Base-by-base conservation (phyloP, 2,113 vertebrate species). In the Glaucidium brasilianum region DNA sequence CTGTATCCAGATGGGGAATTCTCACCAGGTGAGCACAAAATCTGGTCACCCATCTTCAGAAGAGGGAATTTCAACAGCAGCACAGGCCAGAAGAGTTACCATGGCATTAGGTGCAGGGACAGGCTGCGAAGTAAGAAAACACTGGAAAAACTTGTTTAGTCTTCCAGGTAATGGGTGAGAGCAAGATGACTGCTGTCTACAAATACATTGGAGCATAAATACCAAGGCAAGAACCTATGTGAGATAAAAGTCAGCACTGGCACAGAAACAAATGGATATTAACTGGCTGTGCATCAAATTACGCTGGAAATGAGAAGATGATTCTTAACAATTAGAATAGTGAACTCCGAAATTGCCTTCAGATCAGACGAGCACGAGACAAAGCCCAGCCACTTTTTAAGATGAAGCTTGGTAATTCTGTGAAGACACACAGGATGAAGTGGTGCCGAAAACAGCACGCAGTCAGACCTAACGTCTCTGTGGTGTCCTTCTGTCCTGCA, bases 311-410 rank as follows among this genome's bases (percentile, higher is more conserved):
- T 49, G 21, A 81, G 86, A 71, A 74, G 74, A 53, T 35, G 52
- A 85, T 68, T 88, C 81, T 58, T 66, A 29, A 37, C 53, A 88
- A 93, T 85, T 82, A 95, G 53, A 68, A 32, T 1, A 76, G 58
- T 12, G 49, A 90, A 82, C 73, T 79, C 77, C 18, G 58, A 79
- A 93, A 91, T 35, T 3, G 0, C 55, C 62, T 73, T 90, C 67
- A 41, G 37, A 80, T 37, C 56, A 82, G 55, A 80, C 0, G 0
- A 77, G 47, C 0, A 0, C 0, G 1, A 92, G 59, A 12, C 50
- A 45, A 93, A 63, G 20, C 55, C 37, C 30, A 25, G 77, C 9
- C n/a, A 41, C 58, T n/a, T 71, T 87, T 74, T 26, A 41, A 67
- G 64, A 63, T 59, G 52, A 66, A 67, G 41, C 39, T 37, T 41